Conservation (phyloP, 2,888 invertebrate species). For the Notodonta dromedarius region DNA sequence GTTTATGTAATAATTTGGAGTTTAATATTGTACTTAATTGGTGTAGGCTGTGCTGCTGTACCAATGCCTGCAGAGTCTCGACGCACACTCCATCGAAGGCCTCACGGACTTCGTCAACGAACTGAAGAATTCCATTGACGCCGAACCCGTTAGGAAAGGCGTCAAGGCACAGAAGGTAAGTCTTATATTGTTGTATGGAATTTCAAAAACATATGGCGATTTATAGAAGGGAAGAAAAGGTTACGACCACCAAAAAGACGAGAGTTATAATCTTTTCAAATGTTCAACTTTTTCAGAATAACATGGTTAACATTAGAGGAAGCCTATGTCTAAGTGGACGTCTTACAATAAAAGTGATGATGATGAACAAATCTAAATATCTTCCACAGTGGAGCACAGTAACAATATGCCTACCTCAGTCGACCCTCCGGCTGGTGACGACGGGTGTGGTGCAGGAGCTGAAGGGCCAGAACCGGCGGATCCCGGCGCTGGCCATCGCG, state of each 20-base stretch:
- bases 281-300: no score
- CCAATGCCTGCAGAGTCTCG: conserved; percentile 90
- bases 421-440: conserved; percentile 91
- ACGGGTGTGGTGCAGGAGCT: conserved; percentile 92
- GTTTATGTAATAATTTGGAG: not conserved
- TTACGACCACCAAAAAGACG: no score
- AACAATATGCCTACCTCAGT: conserved; percentile 91
- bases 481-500: conserved; percentile 94
- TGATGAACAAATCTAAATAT: not conserved
- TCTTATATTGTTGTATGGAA: not conserved
- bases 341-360: no score
- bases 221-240: no score
- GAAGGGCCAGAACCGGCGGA: conserved; percentile 91
- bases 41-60: conserved; percentile 90
- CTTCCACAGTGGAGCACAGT: conserved; percentile 95
- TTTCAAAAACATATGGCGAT: no score
- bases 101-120: conserved; percentile 91
- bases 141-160: conserved; percentile 90
- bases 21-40: conserved; percentile 1
- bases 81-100: conserved; percentile 90
- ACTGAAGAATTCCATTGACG: conserved; percentile 90
- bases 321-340: no score
- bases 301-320: no score
- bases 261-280: no score
- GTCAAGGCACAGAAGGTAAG: conserved; percentile 95